A percentile compares a stretch with the other conserved stretches of the same genome.
phyloP scores from a whole-genome alignment of 2,113 vertebrate genomes.

The Leucopternis melanops region DNA sequence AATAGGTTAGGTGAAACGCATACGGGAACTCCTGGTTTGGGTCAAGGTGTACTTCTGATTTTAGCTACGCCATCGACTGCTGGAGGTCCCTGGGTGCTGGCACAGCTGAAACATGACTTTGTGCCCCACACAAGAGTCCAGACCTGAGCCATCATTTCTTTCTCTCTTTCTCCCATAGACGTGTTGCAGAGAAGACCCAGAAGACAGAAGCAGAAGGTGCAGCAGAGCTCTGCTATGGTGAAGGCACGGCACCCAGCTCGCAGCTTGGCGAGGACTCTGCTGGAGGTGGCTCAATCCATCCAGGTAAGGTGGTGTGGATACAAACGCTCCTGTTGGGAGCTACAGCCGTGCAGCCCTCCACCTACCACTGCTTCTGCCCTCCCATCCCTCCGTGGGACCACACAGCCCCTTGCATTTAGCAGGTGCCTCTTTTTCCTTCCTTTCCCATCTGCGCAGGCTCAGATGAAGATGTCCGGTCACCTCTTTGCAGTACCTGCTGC shows the following conservation, averaged over 20 bases:
- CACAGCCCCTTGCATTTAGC: not conserved
- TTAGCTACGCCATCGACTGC: not conserved
- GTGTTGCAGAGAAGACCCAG: not conserved
- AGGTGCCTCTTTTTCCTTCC: not conserved
- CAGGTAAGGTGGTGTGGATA: not conserved
- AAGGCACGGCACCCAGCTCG: not conserved
- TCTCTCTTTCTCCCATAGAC: not conserved
- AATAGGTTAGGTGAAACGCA: not conserved
- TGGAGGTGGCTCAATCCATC: not conserved
- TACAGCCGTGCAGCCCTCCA: not conserved
- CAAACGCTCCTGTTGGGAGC: not conserved
- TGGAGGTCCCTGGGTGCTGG: not conserved
- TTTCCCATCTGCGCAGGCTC: not conserved
- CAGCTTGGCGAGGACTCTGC: fast-evolving
- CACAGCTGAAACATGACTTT: not conserved
- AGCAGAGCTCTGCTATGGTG: not conserved
- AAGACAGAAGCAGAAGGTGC: not conserved
- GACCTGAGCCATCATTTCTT: not conserved
- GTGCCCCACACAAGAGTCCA: not conserved
- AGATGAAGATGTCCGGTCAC: not conserved
- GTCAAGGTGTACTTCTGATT: not conserved
- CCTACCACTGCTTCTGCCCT: not conserved
- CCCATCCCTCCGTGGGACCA: not conserved
- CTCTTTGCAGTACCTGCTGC: not conserved
- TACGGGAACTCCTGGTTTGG: not conserved